Evolutionary conservation across 2,888 invertebrate genomes (phyloP).

Genomic region (Cerceris ruficornis): DNA sequence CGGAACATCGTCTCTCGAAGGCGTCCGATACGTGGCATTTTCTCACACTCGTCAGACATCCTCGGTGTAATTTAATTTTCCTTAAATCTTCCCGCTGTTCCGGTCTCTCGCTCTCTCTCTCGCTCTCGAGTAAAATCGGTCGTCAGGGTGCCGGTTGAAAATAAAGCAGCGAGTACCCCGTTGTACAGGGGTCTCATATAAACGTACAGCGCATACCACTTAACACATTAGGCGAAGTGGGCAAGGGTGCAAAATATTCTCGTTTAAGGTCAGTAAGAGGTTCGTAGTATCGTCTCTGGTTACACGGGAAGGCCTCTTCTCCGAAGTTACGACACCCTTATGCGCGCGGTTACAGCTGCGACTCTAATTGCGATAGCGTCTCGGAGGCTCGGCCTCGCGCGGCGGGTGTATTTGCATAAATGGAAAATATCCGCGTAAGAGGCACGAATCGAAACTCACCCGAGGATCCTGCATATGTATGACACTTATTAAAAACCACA

Average conservation of each 20-base stretch:
- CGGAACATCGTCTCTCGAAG: background rate
- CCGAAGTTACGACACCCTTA: slow-evolving; percentile 71
- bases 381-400: slow-evolving; percentile 52
- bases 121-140: background rate
- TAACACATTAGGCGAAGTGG: slow-evolving; percentile 60
- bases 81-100: slow-evolving; percentile 26
- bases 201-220: slow-evolving; percentile 56
- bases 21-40: background rate
- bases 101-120: background rate
- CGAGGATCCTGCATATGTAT: slow-evolving; percentile 40
- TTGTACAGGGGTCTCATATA: slow-evolving; percentile 10
- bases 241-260: slow-evolving; percentile 52
- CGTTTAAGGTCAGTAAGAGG: slow-evolving; percentile 48
- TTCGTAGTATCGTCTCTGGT: slow-evolving; percentile 60
- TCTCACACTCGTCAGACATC: slow-evolving; percentile 10
- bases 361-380: slow-evolving; percentile 75
- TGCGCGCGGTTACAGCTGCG: slow-evolving; percentile 73
- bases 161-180: slow-evolving; percentile 5
- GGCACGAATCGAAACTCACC: slow-evolving; percentile 39
- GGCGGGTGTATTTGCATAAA: slow-evolving; percentile 73
- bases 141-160: background rate
- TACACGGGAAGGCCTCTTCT: slow-evolving; percentile 43
- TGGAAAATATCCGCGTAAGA: slow-evolving; percentile 57
- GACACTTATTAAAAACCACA: slow-evolving; percentile 50
- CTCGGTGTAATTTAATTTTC: slow-evolving; percentile 15